Base-by-base conservation (phyloP, 2,113 vertebrate genomes). In the Corydoras sp. region DNA sequence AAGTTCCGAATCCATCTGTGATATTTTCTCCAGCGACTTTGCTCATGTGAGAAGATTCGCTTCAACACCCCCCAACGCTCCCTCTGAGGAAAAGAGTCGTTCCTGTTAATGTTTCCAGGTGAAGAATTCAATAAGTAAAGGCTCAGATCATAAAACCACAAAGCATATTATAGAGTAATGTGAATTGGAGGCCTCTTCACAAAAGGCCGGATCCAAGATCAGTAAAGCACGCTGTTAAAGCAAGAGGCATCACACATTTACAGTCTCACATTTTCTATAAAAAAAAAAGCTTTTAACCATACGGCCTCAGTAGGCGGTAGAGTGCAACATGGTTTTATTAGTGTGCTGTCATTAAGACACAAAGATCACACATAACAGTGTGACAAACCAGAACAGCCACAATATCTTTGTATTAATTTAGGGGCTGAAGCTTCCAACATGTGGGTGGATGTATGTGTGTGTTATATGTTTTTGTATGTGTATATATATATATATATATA, bases 11-110 rank as follows among this genome's bases (percentile, higher is more conserved):
- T 74, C 13, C 59, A 59, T 49, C 30, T 68, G 13, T 15, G 29
- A 49, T 70, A 58, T 49, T 29, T 64, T 56, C 64, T 58, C 69
- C 1, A 35, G 48, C 71, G 75, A 77, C 75, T 69, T 80, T 77
- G 65, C 51, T 49, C 31, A 55, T 50, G 13, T 15, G 32, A 77
- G 30, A 35, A 53, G 12, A 14, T 5, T 32, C 0, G 5, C 29
- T 56, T 65, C 65, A 50, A 56, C 55, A 69, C 56, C 56, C 29
- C 53, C 59, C 62, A 31, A 68, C 9, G 58, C 11, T 10, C 18
- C 31, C 62, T 59, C 58, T 12, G 58, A 29, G 67, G 9, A 62
- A 5, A 15, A 14, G 13, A 49, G 55, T 31, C 2, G 10, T 60
- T 55, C 10, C 11, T 66, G 49, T 67, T 35, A 61, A 49, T 53